Conservation (phyloP, 2,113 vertebrate species). For the Gulo gulo region DNA sequence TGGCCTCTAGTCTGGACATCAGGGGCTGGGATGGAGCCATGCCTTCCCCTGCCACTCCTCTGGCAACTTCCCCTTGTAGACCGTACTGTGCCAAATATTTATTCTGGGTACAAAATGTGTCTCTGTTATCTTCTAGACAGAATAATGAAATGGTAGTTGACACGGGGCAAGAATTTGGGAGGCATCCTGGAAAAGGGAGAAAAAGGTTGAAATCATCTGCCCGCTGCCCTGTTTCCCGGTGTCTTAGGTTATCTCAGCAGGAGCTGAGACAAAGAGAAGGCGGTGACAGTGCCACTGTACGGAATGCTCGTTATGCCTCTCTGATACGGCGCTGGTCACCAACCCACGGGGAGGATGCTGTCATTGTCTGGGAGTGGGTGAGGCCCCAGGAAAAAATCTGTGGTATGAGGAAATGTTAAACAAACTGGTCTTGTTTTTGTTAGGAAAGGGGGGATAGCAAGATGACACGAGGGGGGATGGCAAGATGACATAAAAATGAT, state of each 20-base stretch:
- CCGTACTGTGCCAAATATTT: background rate
- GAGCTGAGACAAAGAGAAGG: slow-evolving; percentile 65
- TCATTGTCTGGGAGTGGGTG: slow-evolving; percentile 72
- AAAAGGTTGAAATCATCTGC: background rate
- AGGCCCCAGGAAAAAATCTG: slow-evolving; percentile 61
- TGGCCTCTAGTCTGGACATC: background rate
- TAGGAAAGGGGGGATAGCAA: slow-evolving; percentile 38
- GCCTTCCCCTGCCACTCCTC: background rate
- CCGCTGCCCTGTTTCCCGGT: background rate
- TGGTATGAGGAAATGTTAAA: slow-evolving; percentile 75
- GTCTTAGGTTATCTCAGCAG: slow-evolving; percentile 37
- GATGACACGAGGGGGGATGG: background rate
- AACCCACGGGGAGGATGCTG: slow-evolving; percentile 67
- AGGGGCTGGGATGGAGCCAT: too few relatives aligned
- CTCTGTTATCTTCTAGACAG: slow-evolving; percentile 40
- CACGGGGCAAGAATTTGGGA: slow-evolving; percentile 42
- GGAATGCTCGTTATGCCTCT: slow-evolving; percentile 21
- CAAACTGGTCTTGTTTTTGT: slow-evolving; percentile 53
- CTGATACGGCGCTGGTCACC: slow-evolving; percentile 24
- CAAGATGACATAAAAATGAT: slow-evolving; percentile 24
- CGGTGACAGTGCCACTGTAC: background rate
- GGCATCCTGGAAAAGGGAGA: slow-evolving; percentile 36
- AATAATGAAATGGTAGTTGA: slow-evolving; percentile 48
- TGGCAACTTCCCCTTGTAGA: background rate
- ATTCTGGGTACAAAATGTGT: slow-evolving; percentile 15